These are phyloP conservation scores for Semotilus atromaculatus DNA, from an alignment of 2,797 vertebrate genomes.

Conservation along the genomic window DNA sequence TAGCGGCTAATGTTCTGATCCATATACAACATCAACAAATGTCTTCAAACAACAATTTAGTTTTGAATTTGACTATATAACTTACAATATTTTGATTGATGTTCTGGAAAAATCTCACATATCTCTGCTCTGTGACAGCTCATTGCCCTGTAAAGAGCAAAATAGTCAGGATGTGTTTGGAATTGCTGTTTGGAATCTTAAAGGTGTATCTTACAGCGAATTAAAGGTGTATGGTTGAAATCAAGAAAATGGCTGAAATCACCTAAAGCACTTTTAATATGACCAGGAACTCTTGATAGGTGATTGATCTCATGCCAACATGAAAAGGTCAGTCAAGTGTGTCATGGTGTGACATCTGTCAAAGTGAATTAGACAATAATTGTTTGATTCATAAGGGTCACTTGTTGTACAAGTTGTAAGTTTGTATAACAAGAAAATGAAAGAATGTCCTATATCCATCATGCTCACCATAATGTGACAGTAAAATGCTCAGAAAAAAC, in stretches of 20 bases:
- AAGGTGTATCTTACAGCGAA: too few species aligned
- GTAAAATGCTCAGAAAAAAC: not conserved
- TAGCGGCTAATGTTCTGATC: not conserved
- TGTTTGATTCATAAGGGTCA: not conserved
- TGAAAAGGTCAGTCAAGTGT: not conserved
- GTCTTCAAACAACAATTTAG: not conserved
- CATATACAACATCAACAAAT: not conserved
- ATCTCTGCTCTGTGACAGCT: not conserved
- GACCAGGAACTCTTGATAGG: not conserved
- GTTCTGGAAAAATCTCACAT: not conserved
- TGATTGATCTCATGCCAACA: not conserved
- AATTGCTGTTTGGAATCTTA: not conserved
- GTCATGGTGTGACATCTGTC: not conserved
- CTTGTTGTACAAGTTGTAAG: not conserved
- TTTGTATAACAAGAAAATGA: not conserved
- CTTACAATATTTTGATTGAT: not conserved
- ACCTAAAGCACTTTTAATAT: not conserved
- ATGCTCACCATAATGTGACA: not conserved
- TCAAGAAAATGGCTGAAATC: not conserved
- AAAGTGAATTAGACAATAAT: not conserved
- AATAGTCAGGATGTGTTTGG: not conserved
- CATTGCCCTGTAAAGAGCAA: not conserved
- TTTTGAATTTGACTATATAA: not conserved
- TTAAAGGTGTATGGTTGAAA: not conserved
- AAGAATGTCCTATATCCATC: not conserved